phyloP scores from a whole-genome alignment of 2,888 invertebrate species.

The Netelia inedita region DNA sequence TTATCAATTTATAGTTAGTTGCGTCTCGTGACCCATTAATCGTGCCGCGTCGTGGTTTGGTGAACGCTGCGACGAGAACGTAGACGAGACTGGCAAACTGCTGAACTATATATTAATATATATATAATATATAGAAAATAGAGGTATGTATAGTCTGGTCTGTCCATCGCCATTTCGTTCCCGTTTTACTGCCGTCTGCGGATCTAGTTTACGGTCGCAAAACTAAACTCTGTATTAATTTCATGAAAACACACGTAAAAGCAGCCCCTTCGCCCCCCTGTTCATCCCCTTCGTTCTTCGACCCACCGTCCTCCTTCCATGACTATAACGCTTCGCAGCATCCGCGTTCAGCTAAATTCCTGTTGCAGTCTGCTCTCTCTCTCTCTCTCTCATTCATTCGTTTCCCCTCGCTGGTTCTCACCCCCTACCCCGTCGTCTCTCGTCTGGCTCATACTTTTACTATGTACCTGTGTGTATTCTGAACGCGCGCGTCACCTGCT shows the following conservation, averaged over 20 bases:
- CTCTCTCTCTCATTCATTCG: neutral
- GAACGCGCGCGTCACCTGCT: constrained; percentile 1
- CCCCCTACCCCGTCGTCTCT: constrained; percentile 28
- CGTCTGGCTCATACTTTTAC: constrained; percentile 7
- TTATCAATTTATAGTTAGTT: constrained; percentile 81
- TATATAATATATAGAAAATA: neutral
- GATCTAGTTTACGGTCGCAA: constrained; percentile 81
- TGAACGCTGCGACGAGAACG: constrained; percentile 57
- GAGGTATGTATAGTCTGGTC: constrained; percentile 56
- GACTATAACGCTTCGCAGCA: constrained; percentile 72
- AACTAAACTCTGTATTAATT: constrained; percentile 83
- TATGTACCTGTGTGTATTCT: constrained; percentile 5
- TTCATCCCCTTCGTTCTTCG: constrained; percentile 29
- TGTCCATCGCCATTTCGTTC: constrained; percentile 79
- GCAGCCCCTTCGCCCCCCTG: constrained; percentile 33
- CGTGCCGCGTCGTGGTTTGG: constrained; percentile 74
- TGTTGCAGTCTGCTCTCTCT: constrained; percentile 66
- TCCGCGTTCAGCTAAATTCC: constrained; percentile 72
- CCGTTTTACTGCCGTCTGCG: constrained; percentile 81
- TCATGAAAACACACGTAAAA: constrained; percentile 82
- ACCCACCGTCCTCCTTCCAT: neutral
- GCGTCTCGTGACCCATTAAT: constrained; percentile 81
- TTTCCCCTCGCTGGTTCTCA: neutral
- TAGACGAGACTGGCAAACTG: constrained; percentile 65
- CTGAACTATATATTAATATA: constrained; percentile 31